phyloP scores from a whole-genome alignment of 1,140 invertebrate species.

The Bilobella aurantiaca region DNA sequence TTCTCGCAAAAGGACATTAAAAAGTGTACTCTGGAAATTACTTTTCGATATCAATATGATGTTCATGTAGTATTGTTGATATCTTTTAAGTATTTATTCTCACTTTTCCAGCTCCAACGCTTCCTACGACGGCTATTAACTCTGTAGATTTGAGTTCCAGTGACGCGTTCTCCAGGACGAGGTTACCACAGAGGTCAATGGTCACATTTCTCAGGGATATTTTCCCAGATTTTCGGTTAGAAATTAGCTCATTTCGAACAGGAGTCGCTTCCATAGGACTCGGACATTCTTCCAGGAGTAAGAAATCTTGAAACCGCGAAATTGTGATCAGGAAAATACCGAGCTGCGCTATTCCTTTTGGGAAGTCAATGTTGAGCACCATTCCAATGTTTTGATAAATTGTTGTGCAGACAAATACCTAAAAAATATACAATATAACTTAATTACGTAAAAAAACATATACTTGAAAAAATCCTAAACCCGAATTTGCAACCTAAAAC shows the following conservation, averaged over 20 bases:
- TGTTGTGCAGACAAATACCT: not conserved
- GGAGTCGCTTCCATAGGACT: not conserved
- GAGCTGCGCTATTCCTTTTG: constrained; percentile 22
- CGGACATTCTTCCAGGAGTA: constrained; percentile 14
- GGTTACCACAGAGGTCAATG: not conserved
- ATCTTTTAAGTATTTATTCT: not conserved
- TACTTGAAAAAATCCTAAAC: not conserved
- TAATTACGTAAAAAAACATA: constrained; percentile 41
- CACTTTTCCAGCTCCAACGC: constrained; percentile 4
- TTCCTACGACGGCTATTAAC: not conserved
- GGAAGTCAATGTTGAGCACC: not conserved
- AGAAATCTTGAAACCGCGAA: constrained; percentile 11
- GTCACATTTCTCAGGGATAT: not conserved
- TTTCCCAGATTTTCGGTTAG: too few relatives aligned
- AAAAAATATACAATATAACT: constrained; percentile 37
- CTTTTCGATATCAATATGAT: too few relatives aligned
- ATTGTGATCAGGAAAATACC: constrained; percentile 14
- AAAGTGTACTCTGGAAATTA: constrained; percentile 2
- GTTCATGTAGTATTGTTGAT: too few relatives aligned
- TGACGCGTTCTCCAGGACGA: not conserved
- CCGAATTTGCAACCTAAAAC: not conserved
- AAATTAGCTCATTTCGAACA: too few relatives aligned
- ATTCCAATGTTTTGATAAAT: constrained; percentile 31
- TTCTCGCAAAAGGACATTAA: not conserved
- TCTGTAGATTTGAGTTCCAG: not conserved